Conservation (phyloP, 2,113 vertebrate genomes). For the Piprites chloris region DNA sequence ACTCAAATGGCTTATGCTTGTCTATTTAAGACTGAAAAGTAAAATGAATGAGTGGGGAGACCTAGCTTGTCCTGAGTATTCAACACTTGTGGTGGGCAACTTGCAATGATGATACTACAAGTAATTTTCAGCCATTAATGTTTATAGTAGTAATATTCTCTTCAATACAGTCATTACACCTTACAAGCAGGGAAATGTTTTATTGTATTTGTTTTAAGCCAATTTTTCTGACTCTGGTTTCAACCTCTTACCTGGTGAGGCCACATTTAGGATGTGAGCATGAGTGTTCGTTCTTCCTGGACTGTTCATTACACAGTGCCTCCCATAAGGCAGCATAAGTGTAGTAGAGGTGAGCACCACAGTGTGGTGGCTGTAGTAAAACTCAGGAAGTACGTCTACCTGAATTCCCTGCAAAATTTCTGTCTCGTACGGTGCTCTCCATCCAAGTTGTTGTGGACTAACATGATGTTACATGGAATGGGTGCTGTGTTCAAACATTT, state of each 20-base stretch:
- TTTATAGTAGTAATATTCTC: neutral
- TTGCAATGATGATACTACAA: neutral
- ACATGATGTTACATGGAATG: neutral
- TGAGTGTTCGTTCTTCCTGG: neutral
- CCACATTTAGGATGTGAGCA: neutral
- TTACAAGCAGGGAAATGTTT: neutral
- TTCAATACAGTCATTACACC: neutral
- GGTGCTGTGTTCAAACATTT: neutral
- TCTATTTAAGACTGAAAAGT: neutral
- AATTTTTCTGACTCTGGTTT: neutral
- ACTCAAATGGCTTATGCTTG: neutral
- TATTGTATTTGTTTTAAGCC: neutral
- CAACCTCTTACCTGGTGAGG: neutral
- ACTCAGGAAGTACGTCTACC: neutral
- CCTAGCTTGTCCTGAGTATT: neutral
- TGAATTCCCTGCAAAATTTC: neutral
- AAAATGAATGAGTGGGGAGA: neutral
- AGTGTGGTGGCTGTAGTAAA: neutral
- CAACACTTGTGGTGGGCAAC: neutral
- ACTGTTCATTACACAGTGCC: rapidly evolving
- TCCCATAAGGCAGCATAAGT: neutral
- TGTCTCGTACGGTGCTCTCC: rapidly evolving
- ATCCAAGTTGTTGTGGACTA: neutral
- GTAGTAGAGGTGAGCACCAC: neutral
- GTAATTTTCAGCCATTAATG: neutral